A percentile compares a stretch with the other conserved stretches of the same genome.
Conservation (phyloP, 2,888 invertebrate species). For the Oxycera nigricornis region DNA sequence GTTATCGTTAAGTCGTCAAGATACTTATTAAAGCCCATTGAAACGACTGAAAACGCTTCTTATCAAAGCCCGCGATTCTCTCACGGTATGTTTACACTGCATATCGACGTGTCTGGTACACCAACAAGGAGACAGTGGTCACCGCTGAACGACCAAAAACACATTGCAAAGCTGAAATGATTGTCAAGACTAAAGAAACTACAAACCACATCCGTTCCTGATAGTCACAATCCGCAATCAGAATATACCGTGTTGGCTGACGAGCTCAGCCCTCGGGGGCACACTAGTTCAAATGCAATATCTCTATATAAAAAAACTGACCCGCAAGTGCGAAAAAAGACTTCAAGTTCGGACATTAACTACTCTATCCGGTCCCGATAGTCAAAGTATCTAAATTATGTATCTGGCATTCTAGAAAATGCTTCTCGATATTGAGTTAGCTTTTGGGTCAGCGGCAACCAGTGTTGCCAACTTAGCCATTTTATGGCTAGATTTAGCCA, state of each 20-base stretch:
- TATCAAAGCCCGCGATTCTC: conserved; percentile 29
- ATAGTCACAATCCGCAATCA: conserved; percentile 19
- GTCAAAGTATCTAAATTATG: neutral
- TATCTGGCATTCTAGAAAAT: neutral
- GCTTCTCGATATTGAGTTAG: neutral
- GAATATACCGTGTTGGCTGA: neutral
- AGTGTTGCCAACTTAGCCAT: too few relatives aligned
- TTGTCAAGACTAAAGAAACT: conserved; percentile 11
- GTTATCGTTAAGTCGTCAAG: conserved; percentile 24
- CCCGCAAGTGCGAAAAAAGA: conserved; percentile 2
- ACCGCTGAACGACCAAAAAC: conserved; percentile 26
- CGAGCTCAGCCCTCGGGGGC: conserved; percentile 4
- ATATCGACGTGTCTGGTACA: conserved; percentile 1
- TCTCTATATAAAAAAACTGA: neutral
- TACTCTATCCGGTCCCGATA: conserved; percentile 23
- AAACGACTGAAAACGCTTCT: conserved; percentile 34
- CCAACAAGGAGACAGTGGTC: neutral
- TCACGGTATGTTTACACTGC: conserved; percentile 40
- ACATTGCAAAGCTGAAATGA: conserved; percentile 19
- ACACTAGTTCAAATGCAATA: neutral
- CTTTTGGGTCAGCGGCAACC: neutral
- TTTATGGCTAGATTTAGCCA: too few relatives aligned
- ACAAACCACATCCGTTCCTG: conserved; percentile 39
- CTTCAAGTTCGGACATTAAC: conserved; percentile 14
- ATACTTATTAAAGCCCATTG: conserved; percentile 11